Evolutionary conservation across 2,888 invertebrate genomes (phyloP).

Genomic region (Dynastes hyllus): DNA sequence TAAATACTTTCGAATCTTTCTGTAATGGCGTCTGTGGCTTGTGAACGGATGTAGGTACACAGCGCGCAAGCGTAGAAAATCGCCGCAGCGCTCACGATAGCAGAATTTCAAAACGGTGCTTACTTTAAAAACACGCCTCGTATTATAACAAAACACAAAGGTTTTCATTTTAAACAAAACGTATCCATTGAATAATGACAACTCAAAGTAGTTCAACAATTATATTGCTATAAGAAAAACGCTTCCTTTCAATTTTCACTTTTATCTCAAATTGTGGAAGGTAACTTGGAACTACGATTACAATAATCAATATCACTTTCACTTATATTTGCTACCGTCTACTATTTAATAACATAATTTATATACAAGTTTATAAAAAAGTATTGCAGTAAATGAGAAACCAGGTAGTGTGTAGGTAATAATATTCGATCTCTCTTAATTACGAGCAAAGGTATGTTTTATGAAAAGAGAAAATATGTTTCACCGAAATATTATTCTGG

Average conservation of each 20-base stretch:
- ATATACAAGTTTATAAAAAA: constrained; percentile 12
- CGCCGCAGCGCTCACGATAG: no score
- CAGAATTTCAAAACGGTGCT: no score
- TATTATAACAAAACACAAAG: no score
- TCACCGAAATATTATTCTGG: background rate
- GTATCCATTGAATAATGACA: no score
- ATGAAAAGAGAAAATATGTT: constrained; percentile 20
- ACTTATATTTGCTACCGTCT: constrained; percentile 20
- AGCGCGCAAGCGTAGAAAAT: no score
- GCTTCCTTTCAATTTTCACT: constrained; percentile 40
- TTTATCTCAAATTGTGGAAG: constrained; percentile 8
- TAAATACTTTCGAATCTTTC: no score
- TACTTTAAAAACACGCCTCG: no score
- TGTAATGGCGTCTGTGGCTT: no score
- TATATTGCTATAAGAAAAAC: background rate
- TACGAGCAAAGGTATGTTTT: constrained; percentile 17
- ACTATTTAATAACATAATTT: constrained; percentile 12
- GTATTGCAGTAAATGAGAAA: background rate
- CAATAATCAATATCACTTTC: constrained; percentile 25
- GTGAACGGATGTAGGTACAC: no score
- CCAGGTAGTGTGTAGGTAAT: background rate
- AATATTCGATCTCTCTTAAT: constrained; percentile 32
- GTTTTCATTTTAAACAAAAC: no score
- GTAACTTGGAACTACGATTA: background rate
- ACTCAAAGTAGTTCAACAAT: no score